A percentile compares a stretch with the other conserved stretches of the same genome.
These are phyloP conservation scores for Pristionchus exspectatus DNA, from an alignment of 2,888 invertebrate species.

Conservation along the genomic window DNA sequence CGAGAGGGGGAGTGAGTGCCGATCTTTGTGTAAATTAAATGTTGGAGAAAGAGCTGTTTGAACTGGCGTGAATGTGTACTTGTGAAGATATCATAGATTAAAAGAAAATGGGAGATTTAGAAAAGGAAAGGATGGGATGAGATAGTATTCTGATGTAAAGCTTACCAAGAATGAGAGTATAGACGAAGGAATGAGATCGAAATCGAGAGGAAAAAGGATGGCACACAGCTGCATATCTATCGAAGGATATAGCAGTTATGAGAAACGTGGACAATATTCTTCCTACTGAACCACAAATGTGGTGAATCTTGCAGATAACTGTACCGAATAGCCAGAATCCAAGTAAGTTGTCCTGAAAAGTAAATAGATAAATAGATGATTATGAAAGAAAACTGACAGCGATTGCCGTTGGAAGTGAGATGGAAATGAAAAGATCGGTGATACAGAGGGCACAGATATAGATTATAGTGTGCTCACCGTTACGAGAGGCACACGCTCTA, in stretches of 20 bases:
- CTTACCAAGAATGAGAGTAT: slow-evolving; percentile 68
- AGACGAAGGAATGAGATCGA: slow-evolving; percentile 72
- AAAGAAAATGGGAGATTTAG: background rate
- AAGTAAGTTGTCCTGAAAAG: slow-evolving; percentile 72
- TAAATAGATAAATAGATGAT: no score
- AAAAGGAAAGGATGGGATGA: background rate
- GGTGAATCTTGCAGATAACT: slow-evolving; percentile 73
- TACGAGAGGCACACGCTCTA: background rate
- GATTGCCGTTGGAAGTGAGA: slow-evolving; percentile 76
- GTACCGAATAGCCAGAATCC: slow-evolving; percentile 78
- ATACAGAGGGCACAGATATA: slow-evolving; percentile 76
- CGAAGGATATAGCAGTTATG: slow-evolving; percentile 77
- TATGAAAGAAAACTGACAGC: slow-evolving; percentile 60
- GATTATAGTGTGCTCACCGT: slow-evolving; percentile 73
- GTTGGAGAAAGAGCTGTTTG: no score
- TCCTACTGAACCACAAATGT: slow-evolving; percentile 74
- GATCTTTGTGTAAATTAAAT: no score
- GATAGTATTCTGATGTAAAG: background rate
- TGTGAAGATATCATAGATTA: background rate
- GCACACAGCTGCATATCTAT: slow-evolving; percentile 76
- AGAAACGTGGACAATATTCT: slow-evolving; percentile 76
- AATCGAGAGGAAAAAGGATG: slow-evolving; percentile 71
- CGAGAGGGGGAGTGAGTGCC: no score
- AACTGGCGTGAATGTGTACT: background rate
- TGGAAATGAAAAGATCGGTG: slow-evolving; percentile 75